Evolutionary conservation across 1,140 invertebrate genomes (phyloP), one percentile per base, ranked within the genome.

Genomic region (Caerostris darwini): DNA sequence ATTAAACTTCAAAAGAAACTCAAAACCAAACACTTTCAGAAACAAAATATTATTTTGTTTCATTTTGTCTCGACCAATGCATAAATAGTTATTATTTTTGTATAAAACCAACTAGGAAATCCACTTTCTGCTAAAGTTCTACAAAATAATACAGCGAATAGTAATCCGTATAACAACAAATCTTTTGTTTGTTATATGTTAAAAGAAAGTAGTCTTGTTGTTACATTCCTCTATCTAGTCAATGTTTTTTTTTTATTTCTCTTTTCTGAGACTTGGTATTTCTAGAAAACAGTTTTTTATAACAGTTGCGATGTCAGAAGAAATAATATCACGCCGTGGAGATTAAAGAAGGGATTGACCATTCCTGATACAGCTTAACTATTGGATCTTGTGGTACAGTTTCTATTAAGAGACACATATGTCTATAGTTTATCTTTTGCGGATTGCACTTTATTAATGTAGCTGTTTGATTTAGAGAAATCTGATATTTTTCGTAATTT

Each of bases 281-380:
- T 12, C 53, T 34, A 34, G 34, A 34, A 34, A 34, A 34, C 34
- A 34, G 34, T 34, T 34, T 77, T 77, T 77, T 53, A 7, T 8
- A 77, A 77, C 71, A 77, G 71, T 12, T 50, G 61, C 61, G 34
- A 77, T 77, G 71, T 50, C 71, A 34, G 50, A 34, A 77, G 71
- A 77, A 77, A 64, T 64, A 64, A 64, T 64, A 54, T n/a, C 50
- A 12, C 71, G 19, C 50, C 12, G 17, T 34, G 19, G 83, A 85
- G 83, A 85, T 85, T 85, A 85, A 85, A 85, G 83, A 85, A 57
- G 34, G 83, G 83, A 85, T 85, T 57, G 83, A 85, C 54, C 34
- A 56, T n/a, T 17, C 58, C 83, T 57, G 83, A 85, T 58, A 59
- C 56, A 34, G 83, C 83, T 85, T 85, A 85, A 85, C 54, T 58